Base-by-base conservation (phyloP, 2,113 vertebrate genomes). In the Elephantulus edwardii region DNA sequence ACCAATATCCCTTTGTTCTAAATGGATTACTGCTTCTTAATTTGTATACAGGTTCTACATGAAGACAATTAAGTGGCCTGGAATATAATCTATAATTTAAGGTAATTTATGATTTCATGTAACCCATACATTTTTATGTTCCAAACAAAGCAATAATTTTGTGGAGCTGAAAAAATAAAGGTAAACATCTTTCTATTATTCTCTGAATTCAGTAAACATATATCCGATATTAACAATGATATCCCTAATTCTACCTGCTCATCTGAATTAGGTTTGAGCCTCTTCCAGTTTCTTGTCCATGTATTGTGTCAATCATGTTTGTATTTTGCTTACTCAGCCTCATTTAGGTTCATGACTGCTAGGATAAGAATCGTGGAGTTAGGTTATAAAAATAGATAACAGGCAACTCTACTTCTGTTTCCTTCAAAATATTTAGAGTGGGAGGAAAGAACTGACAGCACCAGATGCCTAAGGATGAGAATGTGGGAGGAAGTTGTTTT, bases 331-430 rank as follows among this genome's bases (percentile, higher is more conserved):
- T 79, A n/a, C 46, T 81, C 74, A 91, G 28, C 35, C 19, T 94
- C 54, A 66, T 87, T 66, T 81, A 89, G 64, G 76, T 86, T 79
- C 83, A 89, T 91, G 58, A 71, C 58, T n/a, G 24, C 22, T 81
- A 76, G 44, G 58, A 54, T 68, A 58, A 35, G 48, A 22, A 26
- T 44, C 82, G 5, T 90, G 42, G 80, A 50, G 35, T 79, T 72
- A 81, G 48, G 38, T 46, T 72, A 26, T 83, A 70, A 79, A 24
- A 30, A 91, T 4, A 68, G 33, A 66, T 28, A 64, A n/a, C 9
- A 85, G 64, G 22, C 72, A 76, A 46, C 26, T 46, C 30, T 84
- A 28, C 68, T 89, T 83, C 46, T 33, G n/a, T 28, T 80, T 30
- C 42, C 54, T 93, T 76, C 42, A 62, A 66, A 86, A 83, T 8